Evolutionary conservation across 2,113 vertebrate genomes (phyloP), one percentile per base, ranked within the genome.

Genomic region (Dinomys branickii): DNA sequence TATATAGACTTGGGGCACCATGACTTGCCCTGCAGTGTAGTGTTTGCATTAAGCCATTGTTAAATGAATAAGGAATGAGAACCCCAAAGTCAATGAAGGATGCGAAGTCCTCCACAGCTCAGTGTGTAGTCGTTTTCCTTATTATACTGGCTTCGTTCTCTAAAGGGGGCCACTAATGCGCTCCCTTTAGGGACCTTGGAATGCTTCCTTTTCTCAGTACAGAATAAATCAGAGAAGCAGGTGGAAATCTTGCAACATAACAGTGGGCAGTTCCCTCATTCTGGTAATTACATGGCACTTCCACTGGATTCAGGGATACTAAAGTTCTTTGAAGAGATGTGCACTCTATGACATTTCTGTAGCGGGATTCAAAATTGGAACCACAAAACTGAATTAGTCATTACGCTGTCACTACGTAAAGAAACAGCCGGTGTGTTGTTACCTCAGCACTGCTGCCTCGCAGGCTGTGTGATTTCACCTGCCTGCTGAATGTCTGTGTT

Each of bases 351-450:
- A 75, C 69, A 92, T 88, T 95, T 86, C 65, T 67, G 30, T 85
- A 73, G 83, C 85, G 65, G 24, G 81, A 94, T 61, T 96, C 95
- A 91, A 88, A 96, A 87, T 88, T 88, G 92, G 84, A 97, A 93
- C 93, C 91, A 94, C 84, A 61, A 58, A 78, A 82, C 67, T 69
- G 92, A 89, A 67, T 95, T 78, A 67, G 83, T 90, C 88, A 19
- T 97, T 87, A 87, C 69, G 83, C 61, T 96, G 80, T 93, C 58
- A 30, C 80, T 67, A 41, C 47, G 61, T 84, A 95, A 89, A 91
- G 93, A 87, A 96, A 61, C 30, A 52, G 86, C 89, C 91, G 89
- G 83, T 77, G 91, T 90, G 93, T 69, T 77, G 50, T 93, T 92
- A 56, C 67, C 44, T 94, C 58, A 26, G 10, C 47, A 14, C 9